These are phyloP conservation scores for Oegoconia quadripuncta DNA, from an alignment of 2,888 invertebrate species.

Conservation along the genomic window DNA sequence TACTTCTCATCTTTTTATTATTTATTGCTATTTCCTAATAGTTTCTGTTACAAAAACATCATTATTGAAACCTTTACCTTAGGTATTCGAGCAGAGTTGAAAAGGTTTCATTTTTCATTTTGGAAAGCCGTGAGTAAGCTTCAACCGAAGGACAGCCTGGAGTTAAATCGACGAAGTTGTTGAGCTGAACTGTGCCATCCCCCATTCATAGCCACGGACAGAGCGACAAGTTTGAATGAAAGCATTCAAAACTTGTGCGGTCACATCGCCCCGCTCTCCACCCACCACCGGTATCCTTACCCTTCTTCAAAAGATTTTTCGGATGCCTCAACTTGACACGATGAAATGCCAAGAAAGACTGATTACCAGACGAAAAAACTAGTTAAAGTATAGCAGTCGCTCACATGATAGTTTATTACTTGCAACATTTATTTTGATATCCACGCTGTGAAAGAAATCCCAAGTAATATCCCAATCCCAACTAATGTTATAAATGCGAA, in stretches of 20 bases:
- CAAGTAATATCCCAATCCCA: too few relatives aligned
- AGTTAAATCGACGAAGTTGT: slow-evolving; percentile 63
- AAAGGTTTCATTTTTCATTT: slow-evolving; percentile 8
- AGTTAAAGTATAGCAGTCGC: slow-evolving; percentile 2
- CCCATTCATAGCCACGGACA: slow-evolving; percentile 50
- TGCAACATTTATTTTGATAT: too few relatives aligned
- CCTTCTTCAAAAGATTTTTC: slow-evolving; percentile 26
- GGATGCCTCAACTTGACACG: slow-evolving; percentile 6
- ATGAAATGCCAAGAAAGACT: slow-evolving; percentile 10
- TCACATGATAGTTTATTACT: neutral
- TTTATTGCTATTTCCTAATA: too few relatives aligned
- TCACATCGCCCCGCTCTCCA: slow-evolving; percentile 18
- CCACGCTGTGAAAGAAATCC: too few relatives aligned
- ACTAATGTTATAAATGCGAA: too few relatives aligned
- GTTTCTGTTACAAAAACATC: neutral
- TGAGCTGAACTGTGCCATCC: slow-evolving; percentile 49
- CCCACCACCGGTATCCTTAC: slow-evolving; percentile 10
- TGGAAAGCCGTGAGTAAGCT: slow-evolving; percentile 13
- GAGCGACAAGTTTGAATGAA: slow-evolving; percentile 59
- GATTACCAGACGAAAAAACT: slow-evolving; percentile 7
- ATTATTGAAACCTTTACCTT: slow-evolving; percentile 12
- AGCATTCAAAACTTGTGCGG: slow-evolving; percentile 58
- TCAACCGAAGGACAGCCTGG: slow-evolving; percentile 32
- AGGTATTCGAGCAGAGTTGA: slow-evolving; percentile 6
- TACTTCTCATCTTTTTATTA: slow-evolving; percentile 1